phyloP scores from a whole-genome alignment of 2,888 invertebrate species.

The Drosophila merina region DNA sequence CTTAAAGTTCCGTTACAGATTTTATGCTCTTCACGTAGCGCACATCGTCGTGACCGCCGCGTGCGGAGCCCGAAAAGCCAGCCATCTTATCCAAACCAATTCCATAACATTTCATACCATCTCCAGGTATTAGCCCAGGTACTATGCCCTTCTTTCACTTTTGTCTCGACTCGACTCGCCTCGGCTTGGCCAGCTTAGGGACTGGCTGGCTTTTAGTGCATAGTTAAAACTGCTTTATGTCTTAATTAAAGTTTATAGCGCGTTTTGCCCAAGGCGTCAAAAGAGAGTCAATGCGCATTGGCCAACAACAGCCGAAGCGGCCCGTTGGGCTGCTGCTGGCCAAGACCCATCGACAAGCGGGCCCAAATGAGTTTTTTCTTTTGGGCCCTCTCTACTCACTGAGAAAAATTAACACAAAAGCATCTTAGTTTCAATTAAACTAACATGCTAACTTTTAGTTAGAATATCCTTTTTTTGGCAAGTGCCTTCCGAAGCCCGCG shows the following conservation, averaged over 20 bases:
- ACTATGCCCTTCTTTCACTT: slow-evolving; percentile 59
- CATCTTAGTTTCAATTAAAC: too few relatives aligned
- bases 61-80: slow-evolving; percentile 15
- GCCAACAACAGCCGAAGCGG: slow-evolving; percentile 40
- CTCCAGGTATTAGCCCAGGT: slow-evolving; percentile 21
- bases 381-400: slow-evolving; percentile 6
- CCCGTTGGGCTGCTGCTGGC: slow-evolving; percentile 39
- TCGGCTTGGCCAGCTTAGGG: slow-evolving; percentile 21
- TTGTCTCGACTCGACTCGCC: slow-evolving; percentile 7
- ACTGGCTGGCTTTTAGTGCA: slow-evolving; percentile 57
- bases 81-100: slow-evolving; percentile 2
- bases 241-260: slow-evolving; percentile 81
- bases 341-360: slow-evolving; percentile 52
- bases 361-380: slow-evolving; percentile 57
- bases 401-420: background rate
- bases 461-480: background rate
- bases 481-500: slow-evolving; percentile 10
- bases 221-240: slow-evolving; percentile 78
- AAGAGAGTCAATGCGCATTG: slow-evolving; percentile 58
- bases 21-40: slow-evolving; percentile 50
- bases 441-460: background rate
- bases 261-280: slow-evolving; percentile 74
- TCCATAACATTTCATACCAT: slow-evolving; percentile 4
- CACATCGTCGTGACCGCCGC: slow-evolving; percentile 44
- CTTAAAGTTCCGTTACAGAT: slow-evolving; percentile 37